Evolutionary conservation across 2,797 vertebrate species (phyloP), one percentile per base, ranked within the genome.

Genomic region (Phylloscopus collybita): DNA sequence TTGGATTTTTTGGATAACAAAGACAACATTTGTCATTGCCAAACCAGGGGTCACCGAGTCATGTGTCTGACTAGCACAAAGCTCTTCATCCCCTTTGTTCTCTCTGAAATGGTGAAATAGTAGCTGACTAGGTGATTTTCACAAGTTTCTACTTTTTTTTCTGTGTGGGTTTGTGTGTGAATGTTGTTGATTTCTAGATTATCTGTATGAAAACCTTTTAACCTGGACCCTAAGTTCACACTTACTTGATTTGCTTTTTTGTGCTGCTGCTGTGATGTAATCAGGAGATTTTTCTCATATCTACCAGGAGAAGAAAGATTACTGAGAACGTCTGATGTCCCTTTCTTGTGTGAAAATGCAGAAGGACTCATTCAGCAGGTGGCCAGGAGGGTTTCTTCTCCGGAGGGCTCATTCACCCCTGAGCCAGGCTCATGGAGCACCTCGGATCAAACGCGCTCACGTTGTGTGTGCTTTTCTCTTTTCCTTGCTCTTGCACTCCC

Each of bases 401-500:
- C 2, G 1, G 42, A 53, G 32, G 21, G 11, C 22, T 71, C 17
- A 2, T 54, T 78, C 23, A 36, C 19, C 50, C 25, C 26, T 14
- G 34, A 83, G 29, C 17, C 9, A 83, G 64, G 22, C 26, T 85
- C 40, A 7, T 2, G 19, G 53, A 76, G 23, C 38, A 23, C 21
- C 12, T 57, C 49, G 59, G 27, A 72, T 7, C 42, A 78, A 75
- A 50, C 3, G 3, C 7, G 2, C 1, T 45, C 17, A 4, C 1
- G 7, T 3, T 22, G 25, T 0, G n/a, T 8, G 10, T 13, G 16
- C 16, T 1, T 64, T 64, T 69, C 60, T 42, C 76, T 57, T 95
- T 94, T 49, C 59, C 80, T 96, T 92, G 76, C 93, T 95, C 96
- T 95, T 86, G 94, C 76, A 17, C 96, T 95, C 96, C 95, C 96